Conservation (phyloP, 37 sponge, comb jelly and placozoan genomes). For the Chondrosia reniformis region DNA sequence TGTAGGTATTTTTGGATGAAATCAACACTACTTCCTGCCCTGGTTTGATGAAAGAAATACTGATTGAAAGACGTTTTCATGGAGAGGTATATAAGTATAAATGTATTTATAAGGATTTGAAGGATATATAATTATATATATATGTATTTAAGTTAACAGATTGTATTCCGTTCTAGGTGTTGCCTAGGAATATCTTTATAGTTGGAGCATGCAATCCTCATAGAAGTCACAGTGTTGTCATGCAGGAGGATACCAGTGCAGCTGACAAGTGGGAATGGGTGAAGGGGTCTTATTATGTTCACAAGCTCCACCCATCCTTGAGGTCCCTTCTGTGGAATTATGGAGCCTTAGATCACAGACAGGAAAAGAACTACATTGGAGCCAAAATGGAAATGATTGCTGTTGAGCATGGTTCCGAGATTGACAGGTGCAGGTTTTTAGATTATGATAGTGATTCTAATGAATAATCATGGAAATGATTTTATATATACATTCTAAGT, state of each 20-base stretch:
- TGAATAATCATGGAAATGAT: too few species aligned
- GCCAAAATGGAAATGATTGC: constrained; percentile 70
- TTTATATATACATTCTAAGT: too few species aligned
- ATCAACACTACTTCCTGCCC: constrained; percentile 86
- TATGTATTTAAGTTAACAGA: too few species aligned
- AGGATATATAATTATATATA: too few species aligned
- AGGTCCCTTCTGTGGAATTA: constrained; percentile 84
- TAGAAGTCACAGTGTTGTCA: constrained; percentile 64
- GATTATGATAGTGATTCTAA: too few species aligned
- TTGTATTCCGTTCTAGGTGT: too few species aligned
- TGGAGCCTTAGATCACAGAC: constrained; percentile 76
- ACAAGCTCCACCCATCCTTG: constrained; percentile 77
- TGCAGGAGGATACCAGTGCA: constrained; percentile 12
- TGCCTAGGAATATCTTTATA: constrained; percentile 72
- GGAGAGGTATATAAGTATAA: constrained; percentile 57
- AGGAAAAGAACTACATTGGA: constrained; percentile 83
- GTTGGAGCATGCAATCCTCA: constrained; percentile 88
- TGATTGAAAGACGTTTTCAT: constrained; percentile 78
- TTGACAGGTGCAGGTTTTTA: too few species aligned
- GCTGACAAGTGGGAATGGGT: constrained; percentile 66
- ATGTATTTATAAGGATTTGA: too few species aligned
- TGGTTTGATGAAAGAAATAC: constrained; percentile 86
- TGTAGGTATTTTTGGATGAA: constrained; percentile 88
- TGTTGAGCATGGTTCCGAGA: too few species aligned
- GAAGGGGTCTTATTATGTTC: constrained; percentile 78